These are phyloP conservation scores for Atractosteus spatula DNA, from an alignment of 2,113 vertebrate genomes.

Conservation along the genomic window DNA sequence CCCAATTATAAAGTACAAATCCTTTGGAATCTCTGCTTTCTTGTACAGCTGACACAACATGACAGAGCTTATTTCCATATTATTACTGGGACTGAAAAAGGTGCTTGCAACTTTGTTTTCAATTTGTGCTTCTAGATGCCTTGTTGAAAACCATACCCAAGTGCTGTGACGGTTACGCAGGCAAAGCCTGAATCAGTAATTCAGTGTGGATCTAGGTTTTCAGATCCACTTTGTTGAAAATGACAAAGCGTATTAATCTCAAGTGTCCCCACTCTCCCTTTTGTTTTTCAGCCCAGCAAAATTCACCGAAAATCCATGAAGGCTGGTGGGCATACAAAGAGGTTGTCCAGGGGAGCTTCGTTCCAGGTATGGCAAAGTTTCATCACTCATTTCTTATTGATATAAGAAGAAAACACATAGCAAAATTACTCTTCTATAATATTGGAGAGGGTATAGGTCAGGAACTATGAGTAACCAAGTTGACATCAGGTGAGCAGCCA, in stretches of 20 bases:
- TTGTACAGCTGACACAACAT: slow-evolving; percentile 37
- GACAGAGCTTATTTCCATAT: slow-evolving; percentile 45
- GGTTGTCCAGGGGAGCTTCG: slow-evolving; percentile 97
- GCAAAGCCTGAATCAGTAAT: neutral
- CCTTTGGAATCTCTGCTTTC: slow-evolving; percentile 51
- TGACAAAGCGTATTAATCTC: neutral
- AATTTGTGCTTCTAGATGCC: slow-evolving; percentile 19
- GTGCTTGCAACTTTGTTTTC: slow-evolving; percentile 7
- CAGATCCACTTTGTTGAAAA: neutral
- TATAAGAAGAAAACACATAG: too few species aligned
- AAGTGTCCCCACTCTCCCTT: slow-evolving; percentile 9
- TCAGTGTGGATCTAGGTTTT: neutral
- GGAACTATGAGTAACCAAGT: too few species aligned
- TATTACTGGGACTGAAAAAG: slow-evolving; percentile 35
- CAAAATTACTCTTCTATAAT: too few species aligned
- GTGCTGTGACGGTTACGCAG: slow-evolving; percentile 18
- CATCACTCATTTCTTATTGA: too few species aligned
- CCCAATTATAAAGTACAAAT: slow-evolving; percentile 55
- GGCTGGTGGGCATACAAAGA: slow-evolving; percentile 99
- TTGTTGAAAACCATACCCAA: slow-evolving; percentile 7
- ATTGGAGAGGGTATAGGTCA: too few species aligned
- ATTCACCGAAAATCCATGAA: slow-evolving; percentile 95
- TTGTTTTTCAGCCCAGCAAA: slow-evolving; percentile 84
- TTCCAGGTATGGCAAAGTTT: slow-evolving; percentile 80
- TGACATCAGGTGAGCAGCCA: too few species aligned